Evolutionary conservation across 2,888 invertebrate species (phyloP).

Genomic region (Apodemia zela): DNA sequence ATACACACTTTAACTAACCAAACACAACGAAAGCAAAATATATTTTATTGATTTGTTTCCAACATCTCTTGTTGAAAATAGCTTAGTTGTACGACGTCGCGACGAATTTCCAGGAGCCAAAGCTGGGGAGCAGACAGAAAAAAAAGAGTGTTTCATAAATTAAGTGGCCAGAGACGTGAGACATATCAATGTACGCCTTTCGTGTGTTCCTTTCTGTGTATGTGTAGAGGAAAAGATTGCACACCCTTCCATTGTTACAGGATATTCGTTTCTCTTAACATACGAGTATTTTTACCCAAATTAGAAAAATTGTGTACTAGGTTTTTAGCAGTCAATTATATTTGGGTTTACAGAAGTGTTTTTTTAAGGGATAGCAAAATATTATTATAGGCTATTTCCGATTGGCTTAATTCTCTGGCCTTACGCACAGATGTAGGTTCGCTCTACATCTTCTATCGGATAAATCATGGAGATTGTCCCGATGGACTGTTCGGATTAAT

Average conservation of each 20-base stretch:
- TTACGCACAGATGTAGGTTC: too few species aligned
- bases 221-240: not conserved
- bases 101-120: conserved; percentile 65
- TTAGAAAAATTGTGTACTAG: too few species aligned
- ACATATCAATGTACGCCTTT: conserved; percentile 25
- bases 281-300: too few species aligned
- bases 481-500: too few species aligned
- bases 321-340: too few species aligned
- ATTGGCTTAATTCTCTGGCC: too few species aligned
- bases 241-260: not conserved
- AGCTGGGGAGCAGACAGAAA: conserved; percentile 57
- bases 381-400: too few species aligned
- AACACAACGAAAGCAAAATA: not conserved
- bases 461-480: too few species aligned
- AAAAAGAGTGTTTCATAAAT: conserved; percentile 53
- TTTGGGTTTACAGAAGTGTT: too few species aligned
- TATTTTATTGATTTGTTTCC: not conserved
- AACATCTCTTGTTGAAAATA: conserved; percentile 58
- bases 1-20: not conserved
- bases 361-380: too few species aligned
- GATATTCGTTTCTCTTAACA: not conserved
- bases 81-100: conserved; percentile 47
- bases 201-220: conserved; percentile 19
- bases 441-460: too few species aligned
- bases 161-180: conserved; percentile 42